Percentiles rank a stretch among this genome's conserved stretches.
These are phyloP conservation scores for Zaprionus gabonicus DNA, from an alignment of 1,140 invertebrate genomes.

Conservation along the genomic window DNA sequence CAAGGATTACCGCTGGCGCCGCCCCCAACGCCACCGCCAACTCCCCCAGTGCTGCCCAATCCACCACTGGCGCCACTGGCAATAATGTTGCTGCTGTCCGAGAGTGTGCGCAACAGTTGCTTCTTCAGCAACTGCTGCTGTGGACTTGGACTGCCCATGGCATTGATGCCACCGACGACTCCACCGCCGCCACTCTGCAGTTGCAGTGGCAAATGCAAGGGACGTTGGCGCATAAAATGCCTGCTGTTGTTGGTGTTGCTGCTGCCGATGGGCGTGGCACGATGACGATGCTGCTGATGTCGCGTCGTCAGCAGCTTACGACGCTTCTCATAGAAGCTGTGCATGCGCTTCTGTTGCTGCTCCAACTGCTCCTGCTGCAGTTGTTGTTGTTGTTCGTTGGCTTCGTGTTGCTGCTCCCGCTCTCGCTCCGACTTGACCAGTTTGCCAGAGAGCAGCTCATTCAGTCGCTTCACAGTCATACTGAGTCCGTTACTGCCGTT, in stretches of 20 bases:
- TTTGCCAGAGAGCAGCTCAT: conserved; percentile 59
- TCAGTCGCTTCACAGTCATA: conserved; percentile 62
- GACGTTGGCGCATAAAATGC: conserved; percentile 33
- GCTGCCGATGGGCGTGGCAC: conserved; percentile 25
- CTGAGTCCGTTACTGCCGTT: conserved; percentile 7
- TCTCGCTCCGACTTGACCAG: conserved; percentile 35
- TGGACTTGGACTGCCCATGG: conserved; percentile 40
- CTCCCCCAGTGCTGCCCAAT: conserved; percentile 28
- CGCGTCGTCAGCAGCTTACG: conserved; percentile 53
- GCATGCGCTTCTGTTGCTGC: conserved; percentile 51
- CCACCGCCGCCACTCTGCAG: conserved; percentile 21
- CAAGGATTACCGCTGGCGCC: conserved; percentile 57
- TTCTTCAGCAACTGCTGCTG: conserved; percentile 67
- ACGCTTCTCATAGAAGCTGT: conserved; percentile 74
- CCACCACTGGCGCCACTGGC: conserved; percentile 20
- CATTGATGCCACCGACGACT: conserved; percentile 1
- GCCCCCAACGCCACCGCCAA: conserved; percentile 7
- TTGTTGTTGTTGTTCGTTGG: conserved; percentile 43
- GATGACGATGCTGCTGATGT: conserved; percentile 26
- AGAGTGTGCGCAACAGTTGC: conserved; percentile 66
- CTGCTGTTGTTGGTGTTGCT: conserved; percentile 25
- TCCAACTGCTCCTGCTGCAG: conserved; percentile 36
- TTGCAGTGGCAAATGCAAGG: conserved; percentile 46
- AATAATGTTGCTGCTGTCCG: conserved; percentile 65
- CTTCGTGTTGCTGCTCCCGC: conserved; percentile 37